Percentiles rank a stretch among this genome's conserved stretches.
Conservation (phyloP, 2,113 vertebrate genomes). For the Tetrao urogallus region DNA sequence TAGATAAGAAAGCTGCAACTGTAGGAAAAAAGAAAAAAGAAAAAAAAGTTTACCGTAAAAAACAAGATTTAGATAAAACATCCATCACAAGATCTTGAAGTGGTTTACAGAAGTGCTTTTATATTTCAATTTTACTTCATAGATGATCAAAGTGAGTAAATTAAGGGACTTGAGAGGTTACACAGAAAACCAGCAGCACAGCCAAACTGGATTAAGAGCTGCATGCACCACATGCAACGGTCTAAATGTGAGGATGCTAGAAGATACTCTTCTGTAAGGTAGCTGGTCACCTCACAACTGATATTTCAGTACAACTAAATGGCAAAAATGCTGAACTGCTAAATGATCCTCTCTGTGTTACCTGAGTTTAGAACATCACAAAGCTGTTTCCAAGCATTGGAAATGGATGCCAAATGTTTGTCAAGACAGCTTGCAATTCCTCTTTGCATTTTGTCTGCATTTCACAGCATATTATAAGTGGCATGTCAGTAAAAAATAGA, state of each 20-base stretch:
- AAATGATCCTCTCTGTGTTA: background rate
- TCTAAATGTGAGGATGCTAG: background rate
- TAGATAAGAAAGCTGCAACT: background rate
- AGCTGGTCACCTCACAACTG: background rate
- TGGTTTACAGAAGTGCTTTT: background rate
- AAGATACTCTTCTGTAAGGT: background rate
- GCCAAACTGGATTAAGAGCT: background rate
- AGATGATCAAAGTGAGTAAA: background rate
- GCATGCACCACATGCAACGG: background rate
- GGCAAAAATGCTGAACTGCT: background rate
- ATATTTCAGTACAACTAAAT: background rate
- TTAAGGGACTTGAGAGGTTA: background rate
- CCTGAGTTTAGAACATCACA: background rate
- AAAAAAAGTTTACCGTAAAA: background rate
- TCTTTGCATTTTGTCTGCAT: conserved; percentile 34
- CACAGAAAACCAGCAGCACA: background rate
- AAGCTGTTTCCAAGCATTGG: background rate
- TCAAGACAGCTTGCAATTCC: conserved; percentile 24
- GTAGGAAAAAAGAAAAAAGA: background rate
- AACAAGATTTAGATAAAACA: background rate
- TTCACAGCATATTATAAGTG: conserved; percentile 57
- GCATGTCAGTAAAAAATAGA: conserved; percentile 64
- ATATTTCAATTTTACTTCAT: background rate
- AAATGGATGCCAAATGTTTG: conserved; percentile 16
- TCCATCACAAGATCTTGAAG: background rate